Conservation (phyloP, 2,113 vertebrate genomes). For the Helogale parvula region DNA sequence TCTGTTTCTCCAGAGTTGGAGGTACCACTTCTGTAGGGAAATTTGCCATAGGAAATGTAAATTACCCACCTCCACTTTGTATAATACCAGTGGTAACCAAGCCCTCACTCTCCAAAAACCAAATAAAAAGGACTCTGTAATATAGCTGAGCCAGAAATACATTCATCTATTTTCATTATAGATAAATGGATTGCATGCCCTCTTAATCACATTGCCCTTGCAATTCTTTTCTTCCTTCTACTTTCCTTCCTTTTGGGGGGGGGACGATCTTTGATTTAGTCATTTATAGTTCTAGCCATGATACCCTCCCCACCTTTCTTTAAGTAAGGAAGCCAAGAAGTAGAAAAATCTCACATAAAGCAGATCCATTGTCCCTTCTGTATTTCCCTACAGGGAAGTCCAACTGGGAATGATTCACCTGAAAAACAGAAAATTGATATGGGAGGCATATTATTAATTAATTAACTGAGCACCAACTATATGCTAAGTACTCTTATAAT, state of each 20-base stretch:
- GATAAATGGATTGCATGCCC: background rate
- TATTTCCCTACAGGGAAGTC: slow-evolving; percentile 29
- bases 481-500: background rate
- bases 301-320: background rate
- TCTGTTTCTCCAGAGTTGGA: background rate
- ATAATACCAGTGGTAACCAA: background rate
- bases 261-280: background rate
- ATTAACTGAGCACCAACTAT: slow-evolving; percentile 28
- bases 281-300: slow-evolving; percentile 6
- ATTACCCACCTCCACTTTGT: background rate
- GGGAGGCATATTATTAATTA: slow-evolving; percentile 36
- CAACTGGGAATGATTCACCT: slow-evolving; percentile 38
- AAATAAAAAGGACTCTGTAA: slow-evolving; percentile 38
- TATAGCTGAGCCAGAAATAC: background rate
- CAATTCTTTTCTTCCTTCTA: background rate
- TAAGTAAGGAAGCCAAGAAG: slow-evolving; percentile 12
- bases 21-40: background rate
- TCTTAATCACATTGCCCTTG: background rate
- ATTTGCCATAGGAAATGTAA: background rate
- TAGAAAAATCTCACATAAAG: slow-evolving; percentile 30
- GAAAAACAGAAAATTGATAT: slow-evolving; percentile 55
- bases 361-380: slow-evolving; percentile 10
- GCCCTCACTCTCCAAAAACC: background rate
- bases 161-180: background rate
- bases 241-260: background rate